Base-by-base conservation (phyloP, 2,797 vertebrate species). In the Buceros bicornis region DNA sequence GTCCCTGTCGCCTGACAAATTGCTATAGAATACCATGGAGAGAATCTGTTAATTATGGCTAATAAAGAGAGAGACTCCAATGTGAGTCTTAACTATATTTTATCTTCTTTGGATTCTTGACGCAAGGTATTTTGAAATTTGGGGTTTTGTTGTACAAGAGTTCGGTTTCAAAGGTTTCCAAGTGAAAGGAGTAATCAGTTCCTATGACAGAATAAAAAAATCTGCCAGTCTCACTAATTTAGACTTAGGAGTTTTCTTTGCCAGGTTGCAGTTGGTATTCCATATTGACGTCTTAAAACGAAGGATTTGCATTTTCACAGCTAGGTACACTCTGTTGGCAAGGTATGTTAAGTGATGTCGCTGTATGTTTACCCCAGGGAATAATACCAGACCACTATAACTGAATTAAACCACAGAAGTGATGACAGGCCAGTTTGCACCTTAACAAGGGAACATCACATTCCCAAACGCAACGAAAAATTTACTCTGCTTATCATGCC, bases 391-490 rank as follows among this genome's bases (percentile, higher is more conserved):
- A 89, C 84, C 76, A 71, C 72, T 86, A 72, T 71, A 89, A 47
- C n/a, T 50, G 45, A 82, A 72, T 67, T 82, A 45, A 74, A 13
- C 40, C 70, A 73, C 29, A 72, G 48, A 94, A 94, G 58, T 37
- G 57, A 70, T 90, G 84, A 79, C 77, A 89, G 91, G n/a, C 60
- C 62, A 67, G 48, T 89, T 91, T 82, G 35, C 80, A 80, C 72
- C 62, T 93, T 64, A 89, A 64, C 25, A 79, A 71, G 67, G 80
- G 67, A 91, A 93, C 58, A 91, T 72, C 24, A 43, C 50, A 82
- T 90, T 91, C 87, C 67, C 84, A 80, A 88, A 93, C 76, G 67
- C 53, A 80, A 66, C 54, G 66, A 85, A 82, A 92, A 79, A 82
- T 79, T 78, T 82, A 70, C 62, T 86, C 58, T 89, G 48, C 48